Conservation (phyloP, 2,797 vertebrate species). For the Lemur catta region DNA sequence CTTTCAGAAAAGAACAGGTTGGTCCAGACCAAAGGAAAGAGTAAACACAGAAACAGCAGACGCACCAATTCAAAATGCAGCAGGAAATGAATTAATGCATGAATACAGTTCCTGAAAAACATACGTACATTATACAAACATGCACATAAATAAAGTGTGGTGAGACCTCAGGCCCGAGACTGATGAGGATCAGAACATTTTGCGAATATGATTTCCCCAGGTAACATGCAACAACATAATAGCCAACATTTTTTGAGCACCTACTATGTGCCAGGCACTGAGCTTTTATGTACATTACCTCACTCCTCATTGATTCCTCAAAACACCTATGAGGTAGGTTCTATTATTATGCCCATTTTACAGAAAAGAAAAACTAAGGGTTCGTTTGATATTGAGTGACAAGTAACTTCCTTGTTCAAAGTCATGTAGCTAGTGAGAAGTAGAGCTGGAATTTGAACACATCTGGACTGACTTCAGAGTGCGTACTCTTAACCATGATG, state of each 20-base stretch:
- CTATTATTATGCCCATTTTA: slow-evolving; percentile 8
- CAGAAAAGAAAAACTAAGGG: slow-evolving; percentile 1
- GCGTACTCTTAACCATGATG: background rate
- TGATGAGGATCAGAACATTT: slow-evolving; percentile 4
- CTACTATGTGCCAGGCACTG: background rate
- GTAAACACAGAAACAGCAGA: slow-evolving; percentile 36
- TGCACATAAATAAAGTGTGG: background rate
- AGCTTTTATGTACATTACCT: background rate
- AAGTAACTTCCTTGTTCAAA: slow-evolving; percentile 22
- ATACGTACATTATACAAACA: background rate
- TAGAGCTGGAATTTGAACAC: slow-evolving; percentile 11
- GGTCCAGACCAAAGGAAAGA: slow-evolving; percentile 17
- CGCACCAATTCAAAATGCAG: background rate
- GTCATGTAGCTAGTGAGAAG: background rate
- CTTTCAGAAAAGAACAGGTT: slow-evolving; percentile 56
- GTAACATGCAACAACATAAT: background rate
- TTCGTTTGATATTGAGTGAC: background rate
- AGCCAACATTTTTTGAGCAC: background rate
- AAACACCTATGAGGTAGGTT: background rate
- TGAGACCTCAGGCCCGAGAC: background rate
- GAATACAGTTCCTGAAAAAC: slow-evolving; percentile 29
- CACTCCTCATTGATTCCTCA: background rate
- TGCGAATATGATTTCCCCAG: background rate
- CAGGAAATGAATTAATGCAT: slow-evolving; percentile 47
- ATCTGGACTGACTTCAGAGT: background rate